Evolutionary conservation across 2,888 invertebrate species (phyloP), one percentile per base, ranked within the genome.

Genomic region (Entomobrya multifasciata): DNA sequence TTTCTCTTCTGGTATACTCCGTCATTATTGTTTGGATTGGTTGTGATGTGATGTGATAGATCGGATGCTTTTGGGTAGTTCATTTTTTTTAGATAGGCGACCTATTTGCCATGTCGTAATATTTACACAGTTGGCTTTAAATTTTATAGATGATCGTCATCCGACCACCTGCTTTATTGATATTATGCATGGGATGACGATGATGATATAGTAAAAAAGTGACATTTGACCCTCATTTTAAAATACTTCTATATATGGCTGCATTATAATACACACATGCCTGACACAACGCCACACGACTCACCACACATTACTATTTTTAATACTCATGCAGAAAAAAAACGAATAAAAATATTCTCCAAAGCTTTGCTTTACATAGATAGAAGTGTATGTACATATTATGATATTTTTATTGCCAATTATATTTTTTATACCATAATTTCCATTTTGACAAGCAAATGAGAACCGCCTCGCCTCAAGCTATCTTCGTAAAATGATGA

Each of bases 91-190:
- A 17, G 52, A 17, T 8, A 55, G n/a, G 17, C 20, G n/a, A n/a
- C n/a, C n/a, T n/a, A n/a, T 36, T 8, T 36, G 36, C 2, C 6
- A 62, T 36, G 4, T 30, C 22, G 3, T 27, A 62, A 10, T 62
- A 27, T 62, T 62, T 62, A 27, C 30, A 62, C 60, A 62, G 60
- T 62, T 62, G 60, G 60, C 60, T 36, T 11, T 62, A 30, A 27
- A 27, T 62, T 30, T 62, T n/a, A n/a, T n/a, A n/a, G n/a, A 62
- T 62, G 27, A 62, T 30, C 60, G 11, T 27, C 30, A n/a, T 27
- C 27, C 25, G 5, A 62, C 60, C 60, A 30, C 60, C 10, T 62
- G 60, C n/a, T 57, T 57, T 13, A 30, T 62, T 5, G n/a, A n/a
- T 30, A 27, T 36, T 15, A 62, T 62, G 30, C 30, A 62, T 27